phyloP scores from a whole-genome alignment of 1,140 invertebrate genomes.

The Centruroides sculpturatus region DNA sequence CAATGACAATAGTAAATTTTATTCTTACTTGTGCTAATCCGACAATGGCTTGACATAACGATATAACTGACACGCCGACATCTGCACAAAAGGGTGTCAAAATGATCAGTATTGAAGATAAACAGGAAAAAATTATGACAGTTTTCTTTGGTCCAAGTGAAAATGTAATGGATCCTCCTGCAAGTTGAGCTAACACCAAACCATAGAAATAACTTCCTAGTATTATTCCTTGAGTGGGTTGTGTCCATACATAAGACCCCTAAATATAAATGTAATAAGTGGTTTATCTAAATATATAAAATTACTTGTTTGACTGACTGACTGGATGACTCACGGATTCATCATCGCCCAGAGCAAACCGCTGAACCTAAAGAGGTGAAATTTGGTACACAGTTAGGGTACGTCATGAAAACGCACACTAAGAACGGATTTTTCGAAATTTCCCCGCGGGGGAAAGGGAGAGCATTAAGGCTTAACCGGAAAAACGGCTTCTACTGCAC shows the following conservation, averaged over 20 bases:
- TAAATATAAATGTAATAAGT: background rate
- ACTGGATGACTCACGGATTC: no score
- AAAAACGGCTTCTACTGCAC: no score
- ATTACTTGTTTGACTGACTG: no score
- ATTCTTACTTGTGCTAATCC: conserved; percentile 27
- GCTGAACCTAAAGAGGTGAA: no score
- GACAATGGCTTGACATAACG: conserved; percentile 27
- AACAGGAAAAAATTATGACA: conserved; percentile 61
- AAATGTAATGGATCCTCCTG: conserved; percentile 60
- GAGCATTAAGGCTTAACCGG: no score
- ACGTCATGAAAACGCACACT: no score
- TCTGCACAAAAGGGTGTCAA: conserved; percentile 51
- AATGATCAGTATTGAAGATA: conserved; percentile 65
- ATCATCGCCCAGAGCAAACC: no score
- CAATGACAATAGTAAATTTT: no score
- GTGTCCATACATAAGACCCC: conserved; percentile 62
- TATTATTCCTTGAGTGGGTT: conserved; percentile 59
- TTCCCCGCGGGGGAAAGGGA: no score
- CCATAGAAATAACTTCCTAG: conserved; percentile 73
- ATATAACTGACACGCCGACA: conserved; percentile 25
- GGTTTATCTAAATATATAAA: no score
- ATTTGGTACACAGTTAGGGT: no score
- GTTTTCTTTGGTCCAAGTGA: conserved; percentile 65
- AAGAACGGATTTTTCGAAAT: no score
- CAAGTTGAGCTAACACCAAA: conserved; percentile 63